Evolutionary conservation across 2,888 invertebrate genomes (phyloP).

Genomic region (Trichopria drosophilae): DNA sequence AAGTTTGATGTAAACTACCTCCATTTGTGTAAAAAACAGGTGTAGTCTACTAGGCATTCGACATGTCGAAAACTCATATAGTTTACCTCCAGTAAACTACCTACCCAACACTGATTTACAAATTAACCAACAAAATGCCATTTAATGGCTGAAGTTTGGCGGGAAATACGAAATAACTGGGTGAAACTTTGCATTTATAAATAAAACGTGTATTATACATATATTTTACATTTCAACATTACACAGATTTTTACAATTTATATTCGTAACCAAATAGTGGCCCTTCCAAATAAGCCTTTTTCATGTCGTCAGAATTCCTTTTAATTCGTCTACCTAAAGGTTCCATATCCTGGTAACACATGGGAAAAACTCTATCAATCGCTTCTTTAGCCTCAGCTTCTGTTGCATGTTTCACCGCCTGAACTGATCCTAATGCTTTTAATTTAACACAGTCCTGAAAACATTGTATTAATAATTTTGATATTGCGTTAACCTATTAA

Average conservation of each 20-base stretch:
- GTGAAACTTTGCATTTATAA: too few species aligned
- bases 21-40: too few species aligned
- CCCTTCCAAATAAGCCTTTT: conserved; percentile 64
- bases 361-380: conserved; percentile 85
- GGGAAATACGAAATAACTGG: too few species aligned
- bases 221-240: too few species aligned
- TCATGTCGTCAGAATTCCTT: conserved; percentile 75
- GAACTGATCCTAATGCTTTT: conserved; percentile 81
- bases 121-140: too few species aligned
- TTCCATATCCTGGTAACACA: conserved; percentile 90
- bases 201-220: too few species aligned
- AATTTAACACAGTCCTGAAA: conserved; percentile 83
- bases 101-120: too few species aligned
- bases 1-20: too few species aligned
- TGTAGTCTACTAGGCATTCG: too few species aligned
- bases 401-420: conserved; percentile 77
- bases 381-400: conserved; percentile 72
- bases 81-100: too few species aligned
- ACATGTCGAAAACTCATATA: too few species aligned
- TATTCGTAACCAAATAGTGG: conserved; percentile 30
- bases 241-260: conserved; percentile 35
- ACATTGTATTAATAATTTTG: conserved; percentile 11
- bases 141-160: too few species aligned
- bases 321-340: conserved; percentile 82
- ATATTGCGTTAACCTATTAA: conserved; percentile 25